These are phyloP conservation scores for Oscheius onirici DNA, from an alignment of 2,888 invertebrate genomes.

Conservation along the genomic window DNA sequence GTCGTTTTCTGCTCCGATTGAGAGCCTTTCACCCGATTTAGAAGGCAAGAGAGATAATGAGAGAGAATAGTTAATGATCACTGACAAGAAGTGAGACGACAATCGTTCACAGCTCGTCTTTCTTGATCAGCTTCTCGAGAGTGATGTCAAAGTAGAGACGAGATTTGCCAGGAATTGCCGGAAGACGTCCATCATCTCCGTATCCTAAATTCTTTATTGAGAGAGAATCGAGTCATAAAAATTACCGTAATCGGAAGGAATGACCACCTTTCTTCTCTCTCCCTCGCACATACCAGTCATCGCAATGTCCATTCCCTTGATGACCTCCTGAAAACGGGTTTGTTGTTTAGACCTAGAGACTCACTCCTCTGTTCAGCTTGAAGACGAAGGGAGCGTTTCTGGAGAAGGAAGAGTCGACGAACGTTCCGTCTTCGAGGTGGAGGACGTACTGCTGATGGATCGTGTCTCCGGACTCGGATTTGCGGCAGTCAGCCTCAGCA, in stretches of 20 bases:
- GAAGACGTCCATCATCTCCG: slow-evolving; percentile 67
- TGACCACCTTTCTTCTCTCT: slow-evolving; percentile 68
- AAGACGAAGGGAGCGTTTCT: slow-evolving; percentile 70
- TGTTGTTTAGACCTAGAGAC: slow-evolving; percentile 1
- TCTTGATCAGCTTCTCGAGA: slow-evolving; percentile 69
- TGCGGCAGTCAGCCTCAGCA: slow-evolving; percentile 52
- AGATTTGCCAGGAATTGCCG: slow-evolving; percentile 69
- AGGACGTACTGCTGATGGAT: slow-evolving; percentile 69
- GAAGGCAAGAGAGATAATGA: slow-evolving; percentile 9
- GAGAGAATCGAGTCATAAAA: background rate
- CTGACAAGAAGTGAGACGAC: slow-evolving; percentile 2
- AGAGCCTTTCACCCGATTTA: slow-evolving; percentile 2
- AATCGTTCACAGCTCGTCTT: slow-evolving; percentile 62
- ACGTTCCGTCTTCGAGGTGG: slow-evolving; percentile 69
- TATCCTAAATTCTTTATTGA: slow-evolving; percentile 50
- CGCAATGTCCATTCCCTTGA: slow-evolving; percentile 68
- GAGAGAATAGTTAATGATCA: background rate
- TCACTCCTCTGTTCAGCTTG: slow-evolving; percentile 57
- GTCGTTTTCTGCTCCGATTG: background rate
- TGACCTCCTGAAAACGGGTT: slow-evolving; percentile 59
- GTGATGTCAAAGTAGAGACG: slow-evolving; percentile 70
- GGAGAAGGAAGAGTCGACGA: slow-evolving; percentile 67
- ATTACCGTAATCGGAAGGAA: slow-evolving; percentile 62
- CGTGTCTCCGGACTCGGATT: slow-evolving; percentile 62
- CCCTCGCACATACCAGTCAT: slow-evolving; percentile 71